Percentiles rank a stretch among this genome's conserved stretches.
Conservation (phyloP, 2,113 vertebrate genomes). For the Atrichornis clamosus region DNA sequence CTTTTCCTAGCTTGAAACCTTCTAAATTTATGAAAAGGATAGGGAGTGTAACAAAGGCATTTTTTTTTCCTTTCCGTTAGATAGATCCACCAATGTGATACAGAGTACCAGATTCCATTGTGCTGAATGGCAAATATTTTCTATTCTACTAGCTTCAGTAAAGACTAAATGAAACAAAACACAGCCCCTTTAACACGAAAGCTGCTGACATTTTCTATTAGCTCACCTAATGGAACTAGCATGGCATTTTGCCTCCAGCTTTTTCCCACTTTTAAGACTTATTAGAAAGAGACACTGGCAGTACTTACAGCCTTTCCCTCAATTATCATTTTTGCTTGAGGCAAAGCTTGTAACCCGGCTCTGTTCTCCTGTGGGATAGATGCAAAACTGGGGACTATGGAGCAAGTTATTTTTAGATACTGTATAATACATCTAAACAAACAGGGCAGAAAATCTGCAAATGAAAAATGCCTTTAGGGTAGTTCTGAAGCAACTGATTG, state of each 20-base stretch:
- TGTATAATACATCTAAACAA: neutral
- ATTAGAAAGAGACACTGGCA: neutral
- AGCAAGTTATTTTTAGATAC: neutral
- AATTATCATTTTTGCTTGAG: neutral
- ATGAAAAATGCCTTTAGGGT: neutral
- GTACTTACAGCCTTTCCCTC: neutral
- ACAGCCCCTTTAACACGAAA: neutral
- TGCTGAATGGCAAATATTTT: neutral
- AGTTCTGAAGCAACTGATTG: neutral
- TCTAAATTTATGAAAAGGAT: neutral
- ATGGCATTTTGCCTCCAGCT: neutral
- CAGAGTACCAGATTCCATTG: neutral
- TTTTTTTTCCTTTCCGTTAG: neutral
- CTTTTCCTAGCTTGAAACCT: neutral
- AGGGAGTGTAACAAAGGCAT: neutral
- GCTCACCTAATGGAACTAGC: neutral
- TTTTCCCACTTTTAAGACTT: neutral
- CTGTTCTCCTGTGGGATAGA: neutral
- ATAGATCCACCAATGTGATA: neutral
- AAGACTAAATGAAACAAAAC: neutral
- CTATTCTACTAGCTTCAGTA: neutral
- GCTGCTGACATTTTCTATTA: conserved; percentile 22
- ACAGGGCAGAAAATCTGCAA: neutral
- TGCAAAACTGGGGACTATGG: neutral
- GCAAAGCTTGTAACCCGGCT: neutral